phyloP scores from a whole-genome alignment of 2,888 invertebrate genomes.

The Tetragonula carbonaria region DNA sequence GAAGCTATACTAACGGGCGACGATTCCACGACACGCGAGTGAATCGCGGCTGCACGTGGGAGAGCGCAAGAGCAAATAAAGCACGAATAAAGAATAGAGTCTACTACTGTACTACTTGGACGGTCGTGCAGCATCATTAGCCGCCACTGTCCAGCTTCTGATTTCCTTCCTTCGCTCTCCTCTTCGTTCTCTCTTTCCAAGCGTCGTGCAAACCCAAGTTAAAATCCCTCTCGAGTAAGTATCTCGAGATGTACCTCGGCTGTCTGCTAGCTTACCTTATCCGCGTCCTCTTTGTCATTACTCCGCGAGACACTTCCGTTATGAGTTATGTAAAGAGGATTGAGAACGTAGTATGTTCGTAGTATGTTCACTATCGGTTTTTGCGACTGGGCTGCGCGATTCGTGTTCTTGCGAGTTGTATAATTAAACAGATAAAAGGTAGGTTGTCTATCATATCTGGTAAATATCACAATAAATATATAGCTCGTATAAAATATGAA shows the following conservation, averaged over 20 bases:
- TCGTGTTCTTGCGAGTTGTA: too few relatives aligned
- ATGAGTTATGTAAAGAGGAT: neutral
- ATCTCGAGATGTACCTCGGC: too few relatives aligned
- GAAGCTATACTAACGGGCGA: slow-evolving; percentile 45
- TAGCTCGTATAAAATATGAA: too few relatives aligned
- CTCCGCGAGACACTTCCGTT: neutral
- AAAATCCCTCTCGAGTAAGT: too few relatives aligned
- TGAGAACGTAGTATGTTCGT: neutral
- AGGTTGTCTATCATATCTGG: too few relatives aligned
- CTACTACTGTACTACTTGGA: slow-evolving; percentile 53
- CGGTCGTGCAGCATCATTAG: slow-evolving; percentile 60
- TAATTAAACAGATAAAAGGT: too few relatives aligned
- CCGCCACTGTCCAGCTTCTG: slow-evolving; percentile 55
- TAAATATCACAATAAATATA: too few relatives aligned
- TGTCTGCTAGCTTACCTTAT: too few relatives aligned
- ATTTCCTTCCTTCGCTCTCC: slow-evolving; percentile 32
- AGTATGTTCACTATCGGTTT: too few relatives aligned
- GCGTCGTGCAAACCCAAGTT: too few relatives aligned
- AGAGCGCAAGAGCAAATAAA: slow-evolving; percentile 48
- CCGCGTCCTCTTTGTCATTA: neutral
- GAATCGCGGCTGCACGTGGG: slow-evolving; percentile 46
- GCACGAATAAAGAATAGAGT: slow-evolving; percentile 52
- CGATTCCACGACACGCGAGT: slow-evolving; percentile 50
- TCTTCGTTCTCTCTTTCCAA: neutral
- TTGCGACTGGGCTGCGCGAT: too few relatives aligned